Percentiles rank a stretch among this genome's conserved stretches.
phyloP scores from a whole-genome alignment of 2,888 invertebrate species.

The Thera obeliscata region DNA sequence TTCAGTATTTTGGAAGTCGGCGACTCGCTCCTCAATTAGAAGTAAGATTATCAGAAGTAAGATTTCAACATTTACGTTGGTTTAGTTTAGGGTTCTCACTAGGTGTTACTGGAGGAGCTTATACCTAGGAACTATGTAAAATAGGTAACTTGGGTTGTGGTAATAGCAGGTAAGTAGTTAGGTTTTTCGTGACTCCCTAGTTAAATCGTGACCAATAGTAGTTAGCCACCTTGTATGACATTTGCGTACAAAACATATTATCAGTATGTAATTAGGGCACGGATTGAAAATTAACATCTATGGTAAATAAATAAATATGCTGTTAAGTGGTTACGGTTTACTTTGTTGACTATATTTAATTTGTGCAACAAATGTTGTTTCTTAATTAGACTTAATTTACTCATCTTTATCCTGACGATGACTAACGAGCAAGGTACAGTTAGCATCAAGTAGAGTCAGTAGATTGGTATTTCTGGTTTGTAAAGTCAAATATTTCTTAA shows the following conservation, averaged over 20 bases:
- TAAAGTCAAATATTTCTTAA: too few species aligned
- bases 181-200: slow-evolving; percentile 53
- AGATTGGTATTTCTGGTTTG: neutral
- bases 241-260: slow-evolving; percentile 52
- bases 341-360: slow-evolving; percentile 17
- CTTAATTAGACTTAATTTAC: slow-evolving; percentile 13
- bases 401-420: slow-evolving; percentile 1
- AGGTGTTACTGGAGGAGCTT: neutral
- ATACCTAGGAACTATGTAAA: neutral
- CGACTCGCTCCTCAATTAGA: too few species aligned
- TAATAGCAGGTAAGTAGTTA: slow-evolving; percentile 33
- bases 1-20: too few species aligned
- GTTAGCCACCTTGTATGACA: slow-evolving; percentile 19
- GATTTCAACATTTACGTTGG: too few species aligned
- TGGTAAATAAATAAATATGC: slow-evolving; percentile 15
- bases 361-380: neutral
- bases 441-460: neutral
- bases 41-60: too few species aligned
- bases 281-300: slow-evolving; percentile 43
- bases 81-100: too few species aligned
- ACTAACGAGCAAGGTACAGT: too few species aligned
- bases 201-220: slow-evolving; percentile 37
- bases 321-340: slow-evolving; percentile 17
- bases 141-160: neutral
- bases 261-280: slow-evolving; percentile 49